Percentiles rank a stretch among this genome's conserved stretches.
Evolutionary conservation across 2,888 invertebrate species (phyloP).

Genomic region (Scelioninae gen. 2): DNA sequence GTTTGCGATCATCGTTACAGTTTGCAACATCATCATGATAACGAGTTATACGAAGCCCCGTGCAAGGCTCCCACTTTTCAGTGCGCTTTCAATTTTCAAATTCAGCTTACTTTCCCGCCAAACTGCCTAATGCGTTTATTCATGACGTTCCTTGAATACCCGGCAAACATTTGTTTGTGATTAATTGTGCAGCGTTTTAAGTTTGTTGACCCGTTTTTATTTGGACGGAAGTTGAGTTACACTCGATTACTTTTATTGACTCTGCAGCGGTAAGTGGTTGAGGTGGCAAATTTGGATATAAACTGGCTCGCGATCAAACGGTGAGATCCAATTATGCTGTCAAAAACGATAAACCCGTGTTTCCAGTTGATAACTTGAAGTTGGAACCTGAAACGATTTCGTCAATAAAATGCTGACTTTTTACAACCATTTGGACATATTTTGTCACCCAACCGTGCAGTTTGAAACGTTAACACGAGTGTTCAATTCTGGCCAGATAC

Average conservation of each 20-base stretch:
- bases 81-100: too few relatives aligned
- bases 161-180: not conserved
- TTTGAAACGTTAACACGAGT: too few relatives aligned
- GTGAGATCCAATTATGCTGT: slow-evolving; percentile 10
- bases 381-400: slow-evolving; percentile 23
- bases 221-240: slow-evolving; percentile 12
- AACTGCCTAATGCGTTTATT: too few relatives aligned
- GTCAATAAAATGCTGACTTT: slow-evolving; percentile 19
- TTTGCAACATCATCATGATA: slow-evolving; percentile 15
- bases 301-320: slow-evolving; percentile 43
- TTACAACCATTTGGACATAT: not conserved
- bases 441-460: not conserved
- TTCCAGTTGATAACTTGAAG: slow-evolving; percentile 18
- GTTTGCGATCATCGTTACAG: slow-evolving; percentile 31
- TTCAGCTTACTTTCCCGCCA: too few relatives aligned
- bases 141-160: too few relatives aligned
- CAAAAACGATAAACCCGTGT: slow-evolving; percentile 28
- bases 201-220: not conserved
- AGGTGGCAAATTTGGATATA: slow-evolving; percentile 42
- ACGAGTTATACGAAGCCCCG: slow-evolving; percentile 12
- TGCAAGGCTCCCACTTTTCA: not conserved
- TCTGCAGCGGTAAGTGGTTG: slow-evolving; percentile 30
- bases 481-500: too few relatives aligned
- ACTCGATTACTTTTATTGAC: slow-evolving; percentile 32
- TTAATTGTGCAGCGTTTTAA: not conserved